Evolutionary conservation across 2,797 vertebrate genomes (phyloP).

Genomic region (Pelochelys cantorii): DNA sequence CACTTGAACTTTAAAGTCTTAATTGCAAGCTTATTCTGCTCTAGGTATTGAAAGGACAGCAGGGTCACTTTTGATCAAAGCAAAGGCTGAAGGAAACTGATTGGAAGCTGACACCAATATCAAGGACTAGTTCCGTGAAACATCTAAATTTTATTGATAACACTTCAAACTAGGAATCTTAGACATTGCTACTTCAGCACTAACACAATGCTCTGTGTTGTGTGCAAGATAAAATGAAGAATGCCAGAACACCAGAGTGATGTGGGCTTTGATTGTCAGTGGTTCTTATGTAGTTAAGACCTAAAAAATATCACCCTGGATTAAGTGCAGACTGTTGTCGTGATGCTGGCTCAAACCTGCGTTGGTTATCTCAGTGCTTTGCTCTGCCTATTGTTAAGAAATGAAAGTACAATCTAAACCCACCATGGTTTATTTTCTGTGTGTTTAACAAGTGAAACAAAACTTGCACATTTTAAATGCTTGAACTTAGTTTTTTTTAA

Average conservation of each 20-base stretch:
- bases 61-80: constrained; percentile 69
- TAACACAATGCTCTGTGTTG: neutral
- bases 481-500: neutral
- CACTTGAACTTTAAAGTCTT: constrained; percentile 67
- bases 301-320: neutral
- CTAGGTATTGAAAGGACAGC: constrained; percentile 48
- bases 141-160: constrained; percentile 50
- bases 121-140: constrained; percentile 38
- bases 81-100: constrained; percentile 40
- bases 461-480: neutral
- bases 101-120: constrained; percentile 34
- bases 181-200: constrained; percentile 44
- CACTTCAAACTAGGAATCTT: constrained; percentile 19
- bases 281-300: constrained; percentile 35
- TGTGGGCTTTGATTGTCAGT: constrained; percentile 23
- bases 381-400: constrained; percentile 5
- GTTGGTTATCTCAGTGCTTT: constrained; percentile 14
- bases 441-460: neutral
- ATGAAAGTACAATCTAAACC: neutral
- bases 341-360: neutral
- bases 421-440: neutral
- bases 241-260: constrained; percentile 22
- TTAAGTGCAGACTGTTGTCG: neutral
- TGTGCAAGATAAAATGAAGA: constrained; percentile 14
- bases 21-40: constrained; percentile 64